These are phyloP conservation scores for Saguinus midas DNA, from an alignment of 2,113 vertebrate species.

Conservation along the genomic window DNA sequence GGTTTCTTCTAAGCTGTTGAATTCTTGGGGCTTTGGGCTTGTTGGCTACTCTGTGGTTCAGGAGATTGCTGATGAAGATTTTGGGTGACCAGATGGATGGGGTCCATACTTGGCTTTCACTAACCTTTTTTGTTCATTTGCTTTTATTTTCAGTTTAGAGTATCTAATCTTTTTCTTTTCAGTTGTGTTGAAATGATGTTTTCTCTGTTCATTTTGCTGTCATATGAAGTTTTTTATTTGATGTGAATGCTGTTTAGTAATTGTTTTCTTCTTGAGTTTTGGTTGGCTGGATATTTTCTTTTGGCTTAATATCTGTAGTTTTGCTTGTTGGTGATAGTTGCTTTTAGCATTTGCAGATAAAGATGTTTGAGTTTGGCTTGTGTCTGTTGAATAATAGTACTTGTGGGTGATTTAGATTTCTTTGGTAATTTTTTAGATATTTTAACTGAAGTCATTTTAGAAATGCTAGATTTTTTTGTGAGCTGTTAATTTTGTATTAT, in stretches of 20 bases:
- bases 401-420: not conserved
- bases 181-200: not conserved
- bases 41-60: not conserved
- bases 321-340: not conserved
- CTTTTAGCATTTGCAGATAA: not conserved
- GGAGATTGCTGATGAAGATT: not conserved
- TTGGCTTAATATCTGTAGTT: not conserved
- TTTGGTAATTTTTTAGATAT: not conserved
- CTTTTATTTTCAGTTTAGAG: not conserved
- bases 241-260: not conserved
- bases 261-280: not conserved
- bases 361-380: not conserved
- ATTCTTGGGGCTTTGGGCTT: not conserved
- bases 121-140: not conserved
- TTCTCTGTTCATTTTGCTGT: not conserved
- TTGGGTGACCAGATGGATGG: not conserved
- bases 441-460: not conserved
- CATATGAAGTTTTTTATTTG: not conserved
- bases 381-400: not conserved
- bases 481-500: not conserved
- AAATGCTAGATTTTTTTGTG: not conserved
- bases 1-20: not conserved
- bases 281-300: not conserved
- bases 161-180: not conserved
- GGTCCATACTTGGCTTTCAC: not conserved